Percentiles rank a stretch among this genome's conserved stretches.
These are phyloP conservation scores for Agrotis clavis DNA, from an alignment of 2,888 invertebrate genomes.

Conservation along the genomic window DNA sequence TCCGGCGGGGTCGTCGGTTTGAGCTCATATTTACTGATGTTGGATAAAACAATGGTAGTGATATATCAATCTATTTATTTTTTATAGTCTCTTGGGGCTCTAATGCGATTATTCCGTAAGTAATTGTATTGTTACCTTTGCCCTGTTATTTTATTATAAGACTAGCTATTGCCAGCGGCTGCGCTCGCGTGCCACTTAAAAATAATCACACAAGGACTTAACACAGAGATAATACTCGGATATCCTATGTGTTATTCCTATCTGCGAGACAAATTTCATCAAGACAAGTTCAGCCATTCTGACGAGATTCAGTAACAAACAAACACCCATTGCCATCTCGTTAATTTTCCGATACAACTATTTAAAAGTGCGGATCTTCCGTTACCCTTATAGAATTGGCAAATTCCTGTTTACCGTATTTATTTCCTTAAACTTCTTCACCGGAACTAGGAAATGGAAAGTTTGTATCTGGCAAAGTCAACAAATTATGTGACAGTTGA, in stretches of 20 bases:
- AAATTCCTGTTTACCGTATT: background rate
- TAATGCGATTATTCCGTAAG: background rate
- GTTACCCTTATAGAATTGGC: slow-evolving; percentile 7
- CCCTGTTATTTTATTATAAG: background rate
- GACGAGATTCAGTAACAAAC: too few relatives aligned
- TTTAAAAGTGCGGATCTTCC: background rate
- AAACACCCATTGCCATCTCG: background rate
- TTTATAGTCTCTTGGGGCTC: background rate
- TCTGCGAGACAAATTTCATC: too few relatives aligned
- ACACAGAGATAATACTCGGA: too few relatives aligned
- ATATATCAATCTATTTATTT: background rate
- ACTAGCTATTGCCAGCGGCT: too few relatives aligned
- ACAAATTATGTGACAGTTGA: background rate
- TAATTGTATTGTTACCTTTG: background rate
- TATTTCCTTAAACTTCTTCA: background rate
- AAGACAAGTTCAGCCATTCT: too few relatives aligned
- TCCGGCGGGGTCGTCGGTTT: background rate
- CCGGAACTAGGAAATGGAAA: slow-evolving; percentile 5
- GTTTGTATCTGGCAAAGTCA: background rate
- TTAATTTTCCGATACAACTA: background rate
- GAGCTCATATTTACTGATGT: background rate
- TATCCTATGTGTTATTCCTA: too few relatives aligned
- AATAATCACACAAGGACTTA: too few relatives aligned
- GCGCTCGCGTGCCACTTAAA: too few relatives aligned
- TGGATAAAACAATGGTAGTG: background rate